Evolutionary conservation across 2,113 vertebrate species (phyloP).

Genomic region (Enhydra lutris): DNA sequence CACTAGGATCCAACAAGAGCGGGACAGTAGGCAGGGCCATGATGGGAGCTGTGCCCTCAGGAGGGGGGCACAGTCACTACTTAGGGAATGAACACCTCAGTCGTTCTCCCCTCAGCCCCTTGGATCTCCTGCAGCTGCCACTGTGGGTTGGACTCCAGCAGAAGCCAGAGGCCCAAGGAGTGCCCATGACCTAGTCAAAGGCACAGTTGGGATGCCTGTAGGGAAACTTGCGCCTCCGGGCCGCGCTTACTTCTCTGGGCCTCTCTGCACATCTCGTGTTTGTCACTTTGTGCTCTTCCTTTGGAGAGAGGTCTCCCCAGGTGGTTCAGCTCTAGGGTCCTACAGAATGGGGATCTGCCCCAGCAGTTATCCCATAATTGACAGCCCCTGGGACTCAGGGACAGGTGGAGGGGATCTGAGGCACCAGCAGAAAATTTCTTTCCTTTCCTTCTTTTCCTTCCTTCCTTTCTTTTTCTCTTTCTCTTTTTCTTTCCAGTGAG

Average conservation of each 20-base stretch:
- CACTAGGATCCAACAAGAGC: neutral
- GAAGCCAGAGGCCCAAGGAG: neutral
- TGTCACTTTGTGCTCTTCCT: neutral
- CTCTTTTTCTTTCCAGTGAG: neutral
- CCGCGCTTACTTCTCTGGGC: neutral
- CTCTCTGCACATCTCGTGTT: neutral
- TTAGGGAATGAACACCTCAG: neutral
- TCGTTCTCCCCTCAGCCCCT: neutral
- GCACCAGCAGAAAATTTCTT: neutral
- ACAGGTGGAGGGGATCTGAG: neutral
- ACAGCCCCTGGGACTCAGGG: neutral
- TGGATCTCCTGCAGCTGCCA: neutral
- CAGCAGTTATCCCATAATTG: too few relatives aligned
- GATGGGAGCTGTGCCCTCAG: neutral
- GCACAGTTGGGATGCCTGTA: rapidly evolving
- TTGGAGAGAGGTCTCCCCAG: neutral
- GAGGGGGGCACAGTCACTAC: neutral
- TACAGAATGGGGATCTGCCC: neutral
- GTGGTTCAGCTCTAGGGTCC: neutral
- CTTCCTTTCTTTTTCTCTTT: too few relatives aligned
- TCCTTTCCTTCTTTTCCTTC: neutral
- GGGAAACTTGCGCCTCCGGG: neutral
- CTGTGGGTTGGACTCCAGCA: neutral
- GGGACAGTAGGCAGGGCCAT: neutral
- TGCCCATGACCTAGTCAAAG: neutral